These are phyloP conservation scores for Synanthedon vespiformis DNA, from an alignment of 2,888 invertebrate genomes.

Conservation along the genomic window DNA sequence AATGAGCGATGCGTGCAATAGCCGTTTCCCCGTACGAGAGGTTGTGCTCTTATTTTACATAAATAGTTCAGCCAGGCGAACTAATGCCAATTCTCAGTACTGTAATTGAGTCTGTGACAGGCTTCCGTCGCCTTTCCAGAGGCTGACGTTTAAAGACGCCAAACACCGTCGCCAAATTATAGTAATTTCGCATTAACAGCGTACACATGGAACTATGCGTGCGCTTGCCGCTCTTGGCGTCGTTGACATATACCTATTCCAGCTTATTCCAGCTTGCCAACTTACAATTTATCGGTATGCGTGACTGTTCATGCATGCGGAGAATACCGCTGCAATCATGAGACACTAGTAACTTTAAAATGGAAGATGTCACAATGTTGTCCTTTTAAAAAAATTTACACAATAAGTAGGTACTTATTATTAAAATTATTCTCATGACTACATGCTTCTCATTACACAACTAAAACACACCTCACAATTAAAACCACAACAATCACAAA, in stretches of 20 bases:
- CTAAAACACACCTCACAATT: too few relatives aligned
- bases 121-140: conserved; percentile 64
- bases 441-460: too few relatives aligned
- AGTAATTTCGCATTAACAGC: conserved; percentile 64
- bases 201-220: conserved; percentile 50
- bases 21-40: conserved; percentile 65
- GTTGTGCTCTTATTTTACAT: conserved; percentile 66
- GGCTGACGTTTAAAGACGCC: conserved; percentile 48
- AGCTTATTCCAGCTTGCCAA: not conserved
- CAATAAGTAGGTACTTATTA: too few relatives aligned
- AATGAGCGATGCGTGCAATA: conserved; percentile 70
- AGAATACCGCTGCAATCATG: too few relatives aligned
- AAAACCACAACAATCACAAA: too few relatives aligned
- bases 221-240: conserved; percentile 38
- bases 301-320: not conserved
- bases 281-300: not conserved
- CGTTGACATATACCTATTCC: conserved; percentile 32
- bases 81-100: conserved; percentile 69
- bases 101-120: conserved; percentile 68
- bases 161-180: conserved; percentile 56
- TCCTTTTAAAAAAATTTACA: too few relatives aligned
- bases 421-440: too few relatives aligned
- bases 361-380: too few relatives aligned
- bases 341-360: too few relatives aligned
- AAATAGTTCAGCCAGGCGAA: conserved; percentile 64